These are phyloP conservation scores for Lissocephala sabroskyi DNA, from an alignment of 2,888 invertebrate genomes.

Conservation along the genomic window DNA sequence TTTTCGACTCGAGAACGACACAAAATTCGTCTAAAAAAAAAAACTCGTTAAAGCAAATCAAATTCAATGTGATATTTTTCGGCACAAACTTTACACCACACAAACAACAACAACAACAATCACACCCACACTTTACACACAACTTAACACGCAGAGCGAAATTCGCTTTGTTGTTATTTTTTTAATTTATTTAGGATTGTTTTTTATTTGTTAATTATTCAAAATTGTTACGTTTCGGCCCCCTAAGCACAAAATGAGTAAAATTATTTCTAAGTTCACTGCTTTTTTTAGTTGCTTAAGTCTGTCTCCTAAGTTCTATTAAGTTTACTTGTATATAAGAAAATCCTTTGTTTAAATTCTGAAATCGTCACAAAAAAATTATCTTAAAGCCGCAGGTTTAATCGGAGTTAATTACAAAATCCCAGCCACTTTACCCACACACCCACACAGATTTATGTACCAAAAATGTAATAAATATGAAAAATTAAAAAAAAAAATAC, in stretches of 20 bases:
- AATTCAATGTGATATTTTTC: slow-evolving; percentile 42
- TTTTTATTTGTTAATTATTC: slow-evolving; percentile 43
- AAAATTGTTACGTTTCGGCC: slow-evolving; percentile 67
- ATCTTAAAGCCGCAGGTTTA: slow-evolving; percentile 24
- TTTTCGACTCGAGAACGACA: slow-evolving; percentile 68
- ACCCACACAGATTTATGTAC: slow-evolving; percentile 66
- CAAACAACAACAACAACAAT: slow-evolving; percentile 13
- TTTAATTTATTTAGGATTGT: slow-evolving; percentile 36
- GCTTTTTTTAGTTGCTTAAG: slow-evolving; percentile 22
- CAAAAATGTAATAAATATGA: slow-evolving; percentile 69
- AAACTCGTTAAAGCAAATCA: slow-evolving; percentile 9
- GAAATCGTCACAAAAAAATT: slow-evolving; percentile 21
- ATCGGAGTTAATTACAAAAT: background rate
- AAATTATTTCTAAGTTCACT: slow-evolving; percentile 40
- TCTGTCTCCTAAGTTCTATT: slow-evolving; percentile 30
- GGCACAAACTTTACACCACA: slow-evolving; percentile 11
- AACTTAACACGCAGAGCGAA: too few relatives aligned
- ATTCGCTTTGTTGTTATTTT: too few relatives aligned
- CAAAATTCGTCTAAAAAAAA: slow-evolving; percentile 17
- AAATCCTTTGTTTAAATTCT: slow-evolving; percentile 37
- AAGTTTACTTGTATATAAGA: slow-evolving; percentile 39
- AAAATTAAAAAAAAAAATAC: slow-evolving; percentile 32
- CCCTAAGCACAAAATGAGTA: slow-evolving; percentile 62
- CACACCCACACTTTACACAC: too few relatives aligned
- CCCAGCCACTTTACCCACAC: slow-evolving; percentile 21